Conservation (phyloP, 1,140 invertebrate genomes). For the Cataglyphis hispanica region DNA sequence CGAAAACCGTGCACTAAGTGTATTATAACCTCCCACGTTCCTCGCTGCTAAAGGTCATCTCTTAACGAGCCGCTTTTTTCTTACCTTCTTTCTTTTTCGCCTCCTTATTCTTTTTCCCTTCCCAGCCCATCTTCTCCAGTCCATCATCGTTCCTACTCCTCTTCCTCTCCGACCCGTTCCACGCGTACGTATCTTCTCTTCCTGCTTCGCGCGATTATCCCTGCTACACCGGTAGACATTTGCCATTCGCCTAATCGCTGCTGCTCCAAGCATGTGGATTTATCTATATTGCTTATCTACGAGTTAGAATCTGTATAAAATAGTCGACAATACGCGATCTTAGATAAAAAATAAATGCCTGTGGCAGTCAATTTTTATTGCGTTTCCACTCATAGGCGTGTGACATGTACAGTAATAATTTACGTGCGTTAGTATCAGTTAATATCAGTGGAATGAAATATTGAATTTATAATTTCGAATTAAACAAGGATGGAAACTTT, state of each 20-base stretch:
- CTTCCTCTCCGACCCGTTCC: slow-evolving; percentile 15
- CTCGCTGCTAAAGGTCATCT: slow-evolving; percentile 83
- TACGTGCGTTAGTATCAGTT: background rate
- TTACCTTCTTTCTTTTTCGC: slow-evolving; percentile 64
- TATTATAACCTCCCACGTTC: slow-evolving; percentile 85
- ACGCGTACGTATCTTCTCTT: slow-evolving; percentile 36
- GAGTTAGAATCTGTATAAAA: slow-evolving; percentile 20
- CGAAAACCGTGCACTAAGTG: slow-evolving; percentile 84
- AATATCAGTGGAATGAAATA: background rate
- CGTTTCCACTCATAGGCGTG: background rate
- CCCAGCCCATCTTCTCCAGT: background rate
- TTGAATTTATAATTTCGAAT: background rate
- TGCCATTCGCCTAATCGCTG: slow-evolving; percentile 29
- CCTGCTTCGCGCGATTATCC: slow-evolving; percentile 60
- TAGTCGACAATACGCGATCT: slow-evolving; percentile 17
- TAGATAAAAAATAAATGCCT: slow-evolving; percentile 26
- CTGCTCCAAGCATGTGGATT: slow-evolving; percentile 20
- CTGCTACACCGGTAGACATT: slow-evolving; percentile 30
- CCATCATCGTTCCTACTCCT: slow-evolving; percentile 10
- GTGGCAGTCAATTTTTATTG: slow-evolving; percentile 1
- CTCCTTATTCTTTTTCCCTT: slow-evolving; percentile 27
- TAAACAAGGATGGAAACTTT: background rate
- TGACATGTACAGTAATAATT: background rate
- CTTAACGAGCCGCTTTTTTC: slow-evolving; percentile 83
- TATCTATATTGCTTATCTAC: slow-evolving; percentile 31